Conservation (phyloP, 2,888 invertebrate species). For the Abscondita cerata region DNA sequence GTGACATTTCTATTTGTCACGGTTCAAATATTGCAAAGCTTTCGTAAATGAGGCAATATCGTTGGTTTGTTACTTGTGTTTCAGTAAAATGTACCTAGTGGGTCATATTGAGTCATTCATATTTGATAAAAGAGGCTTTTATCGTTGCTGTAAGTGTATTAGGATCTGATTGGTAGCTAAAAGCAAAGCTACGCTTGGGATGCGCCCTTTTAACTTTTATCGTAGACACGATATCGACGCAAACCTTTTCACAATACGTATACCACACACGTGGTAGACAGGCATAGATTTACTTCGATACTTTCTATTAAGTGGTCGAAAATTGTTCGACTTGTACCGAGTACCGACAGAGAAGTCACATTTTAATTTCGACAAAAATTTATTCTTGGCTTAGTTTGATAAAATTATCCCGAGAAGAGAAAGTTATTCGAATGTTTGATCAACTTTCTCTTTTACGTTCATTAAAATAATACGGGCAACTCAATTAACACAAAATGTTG, state of each 20-base stretch:
- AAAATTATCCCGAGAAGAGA: too few species aligned
- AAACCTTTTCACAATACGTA: constrained; percentile 2
- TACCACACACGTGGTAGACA: not conserved
- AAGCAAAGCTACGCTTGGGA: constrained; percentile 46
- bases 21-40: constrained; percentile 20
- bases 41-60: constrained; percentile 21
- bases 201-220: constrained; percentile 45
- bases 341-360: too few species aligned
- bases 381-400: too few species aligned
- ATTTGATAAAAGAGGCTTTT: constrained; percentile 50
- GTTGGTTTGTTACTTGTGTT: constrained; percentile 14
- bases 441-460: too few species aligned
- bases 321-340: not conserved
- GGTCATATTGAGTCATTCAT: constrained; percentile 46
- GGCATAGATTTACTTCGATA: too few species aligned
- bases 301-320: constrained; percentile 4
- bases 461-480: too few species aligned
- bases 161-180: constrained; percentile 51
- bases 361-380: too few species aligned
- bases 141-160: constrained; percentile 48
- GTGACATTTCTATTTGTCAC: constrained; percentile 28
- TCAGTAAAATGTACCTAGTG: constrained; percentile 28
- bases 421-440: too few species aligned
- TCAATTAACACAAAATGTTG: too few species aligned
- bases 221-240: constrained; percentile 12